Evolutionary conservation across 1,140 invertebrate species (phyloP), one percentile per base, ranked within the genome.

Genomic region (Bombus pascuorum): DNA sequence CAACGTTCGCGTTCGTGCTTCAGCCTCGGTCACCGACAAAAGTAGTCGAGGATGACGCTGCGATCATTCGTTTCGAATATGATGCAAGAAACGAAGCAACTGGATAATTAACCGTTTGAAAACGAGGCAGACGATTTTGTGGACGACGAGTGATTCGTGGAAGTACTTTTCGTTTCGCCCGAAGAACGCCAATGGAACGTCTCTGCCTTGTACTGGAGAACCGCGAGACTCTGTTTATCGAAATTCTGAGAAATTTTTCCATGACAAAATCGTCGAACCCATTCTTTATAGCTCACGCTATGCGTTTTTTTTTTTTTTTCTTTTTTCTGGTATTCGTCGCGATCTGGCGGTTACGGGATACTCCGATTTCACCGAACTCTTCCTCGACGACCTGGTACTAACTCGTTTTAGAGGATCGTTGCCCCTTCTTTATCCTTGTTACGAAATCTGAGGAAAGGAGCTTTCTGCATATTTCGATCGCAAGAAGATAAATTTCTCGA

Each of bases 1-100:
- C 44, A 28, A 72, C 79, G 59, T 72, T 72, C 59, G 79, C 68
- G 37, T 71, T n/a, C 37, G 13, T 5, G 42, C 62, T 68, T 68
- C 39, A 37, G 22, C 42, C 34, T 3, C 18, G 42, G 32, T 3
- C 32, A 28, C 65, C n/a, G 39, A 32, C 13, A 32, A 47, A 22
- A 12, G 22, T 68, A 68, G 37, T 79, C 34, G 62, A 25, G 32
- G 32, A 68, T 28, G 62, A 78, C 22, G 18, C 0, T 18, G 13
- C 39, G 37, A 42, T 42, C n/a, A 42, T 44, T 44, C 42, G n/a
- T 47, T 47, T 44, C 72, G 72, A 44, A 25, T 15, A 18, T 0
- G 32, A 10, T 0, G n/a, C 1, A 22, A 44, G 6, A 39, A 37
- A 39, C 59, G 28, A 62, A 62, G 6, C 4, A 15, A 28, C 13